phyloP scores from a whole-genome alignment of 2,113 vertebrate species.

The Phoenicopterus ruber region DNA sequence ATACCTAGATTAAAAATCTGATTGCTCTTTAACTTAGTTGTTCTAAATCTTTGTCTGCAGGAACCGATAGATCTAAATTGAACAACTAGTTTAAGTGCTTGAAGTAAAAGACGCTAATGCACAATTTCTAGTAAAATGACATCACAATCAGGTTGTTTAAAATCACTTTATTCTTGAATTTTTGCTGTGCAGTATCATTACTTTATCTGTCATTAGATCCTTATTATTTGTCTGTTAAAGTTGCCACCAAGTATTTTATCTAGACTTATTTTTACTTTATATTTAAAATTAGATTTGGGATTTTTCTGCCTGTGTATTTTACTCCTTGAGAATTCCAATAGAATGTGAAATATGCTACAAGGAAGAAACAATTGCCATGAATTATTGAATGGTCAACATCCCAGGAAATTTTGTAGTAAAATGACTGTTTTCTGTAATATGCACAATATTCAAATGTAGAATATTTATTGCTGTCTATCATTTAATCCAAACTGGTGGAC shows the following conservation, averaged over 20 bases:
- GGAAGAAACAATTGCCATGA: neutral
- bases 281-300: neutral
- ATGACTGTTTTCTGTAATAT: neutral
- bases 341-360: neutral
- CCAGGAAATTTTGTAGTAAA: neutral
- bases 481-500: neutral
- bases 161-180: neutral
- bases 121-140: neutral
- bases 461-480: neutral
- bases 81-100: neutral
- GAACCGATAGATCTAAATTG: neutral
- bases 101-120: neutral
- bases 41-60: neutral
- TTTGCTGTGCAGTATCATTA: neutral
- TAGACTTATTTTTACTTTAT: neutral
- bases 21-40: neutral
- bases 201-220: neutral
- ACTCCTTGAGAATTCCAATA: neutral
- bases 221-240: neutral
- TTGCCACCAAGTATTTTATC: neutral
- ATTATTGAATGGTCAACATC: neutral
- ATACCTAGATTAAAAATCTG: neutral
- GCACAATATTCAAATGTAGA: neutral
- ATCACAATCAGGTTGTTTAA: neutral
- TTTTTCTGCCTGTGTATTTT: neutral